Conservation (phyloP, 2,888 invertebrate genomes). For the Endotricha flammealis region DNA sequence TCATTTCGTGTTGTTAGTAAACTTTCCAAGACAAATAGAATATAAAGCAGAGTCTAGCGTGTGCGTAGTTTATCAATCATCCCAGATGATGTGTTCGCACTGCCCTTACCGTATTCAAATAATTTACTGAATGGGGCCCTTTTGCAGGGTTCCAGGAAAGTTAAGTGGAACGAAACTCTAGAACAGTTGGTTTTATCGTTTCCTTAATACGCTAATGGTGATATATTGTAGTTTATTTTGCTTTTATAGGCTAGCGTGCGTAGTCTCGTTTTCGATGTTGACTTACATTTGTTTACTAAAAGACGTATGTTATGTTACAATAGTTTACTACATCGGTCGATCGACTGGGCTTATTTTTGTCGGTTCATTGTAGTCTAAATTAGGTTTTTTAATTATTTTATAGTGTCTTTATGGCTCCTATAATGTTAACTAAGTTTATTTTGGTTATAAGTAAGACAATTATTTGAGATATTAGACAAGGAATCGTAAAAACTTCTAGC, state of each 20-base stretch:
- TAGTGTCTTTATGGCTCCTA: too few relatives aligned
- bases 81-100: constrained; percentile 34
- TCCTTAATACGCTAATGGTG: not conserved
- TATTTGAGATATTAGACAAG: too few relatives aligned
- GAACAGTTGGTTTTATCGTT: not conserved
- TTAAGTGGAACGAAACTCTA: not conserved
- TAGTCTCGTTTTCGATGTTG: not conserved
- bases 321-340: too few relatives aligned
- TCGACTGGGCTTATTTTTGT: too few relatives aligned
- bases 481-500: too few relatives aligned
- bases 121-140: constrained; percentile 17
- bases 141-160: not conserved
- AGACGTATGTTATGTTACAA: too few relatives aligned
- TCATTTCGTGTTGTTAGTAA: constrained; percentile 27
- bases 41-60: constrained; percentile 50
- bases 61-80: constrained; percentile 51
- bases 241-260: not conserved
- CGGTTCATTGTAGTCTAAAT: too few relatives aligned
- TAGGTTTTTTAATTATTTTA: too few relatives aligned
- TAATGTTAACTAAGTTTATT: too few relatives aligned
- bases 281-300: not conserved
- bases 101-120: constrained; percentile 28
- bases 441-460: too few relatives aligned
- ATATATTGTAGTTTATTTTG: not conserved
- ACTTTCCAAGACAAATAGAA: constrained; percentile 53